phyloP scores from a whole-genome alignment of 1,140 invertebrate genomes.

The Drosophila lacertosa region DNA sequence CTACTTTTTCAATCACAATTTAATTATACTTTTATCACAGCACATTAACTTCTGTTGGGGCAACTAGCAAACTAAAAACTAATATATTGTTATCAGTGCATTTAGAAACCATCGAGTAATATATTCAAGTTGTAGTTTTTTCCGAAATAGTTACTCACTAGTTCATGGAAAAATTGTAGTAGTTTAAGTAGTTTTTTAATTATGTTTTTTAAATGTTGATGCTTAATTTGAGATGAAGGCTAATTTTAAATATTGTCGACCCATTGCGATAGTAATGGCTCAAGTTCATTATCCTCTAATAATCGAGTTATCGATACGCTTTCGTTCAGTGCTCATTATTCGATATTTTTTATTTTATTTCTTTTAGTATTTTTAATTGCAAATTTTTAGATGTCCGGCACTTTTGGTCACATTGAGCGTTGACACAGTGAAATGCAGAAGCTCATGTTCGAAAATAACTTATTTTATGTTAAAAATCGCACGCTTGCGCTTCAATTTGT shows the following conservation, averaged over 20 bases:
- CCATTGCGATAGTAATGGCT: neutral
- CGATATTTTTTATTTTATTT: slow-evolving; percentile 2
- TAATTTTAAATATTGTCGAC: neutral
- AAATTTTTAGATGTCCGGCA: too few relatives aligned
- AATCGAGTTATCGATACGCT: slow-evolving; percentile 9
- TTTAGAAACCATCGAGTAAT: too few relatives aligned
- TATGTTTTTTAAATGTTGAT: too few relatives aligned
- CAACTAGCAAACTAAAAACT: too few relatives aligned
- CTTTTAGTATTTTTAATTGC: neutral
- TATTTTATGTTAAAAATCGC: slow-evolving; percentile 21
- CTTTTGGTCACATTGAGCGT: slow-evolving; percentile 19
- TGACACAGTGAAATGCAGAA: slow-evolving; percentile 40
- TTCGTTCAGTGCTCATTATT: neutral
- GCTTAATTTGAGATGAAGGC: neutral
- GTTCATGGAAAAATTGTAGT: too few relatives aligned
- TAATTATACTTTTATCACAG: too few relatives aligned
- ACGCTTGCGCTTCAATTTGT: slow-evolving; percentile 1
- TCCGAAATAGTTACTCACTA: too few relatives aligned
- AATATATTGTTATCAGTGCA: too few relatives aligned
- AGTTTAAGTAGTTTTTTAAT: too few relatives aligned
- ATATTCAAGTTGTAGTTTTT: too few relatives aligned
- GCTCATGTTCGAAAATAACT: slow-evolving; percentile 33
- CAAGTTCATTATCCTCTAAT: neutral
- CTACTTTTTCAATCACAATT: too few relatives aligned
- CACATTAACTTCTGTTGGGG: too few relatives aligned